Base-by-base conservation (phyloP, 2,888 invertebrate genomes). In the Lottia gigantea region DNA sequence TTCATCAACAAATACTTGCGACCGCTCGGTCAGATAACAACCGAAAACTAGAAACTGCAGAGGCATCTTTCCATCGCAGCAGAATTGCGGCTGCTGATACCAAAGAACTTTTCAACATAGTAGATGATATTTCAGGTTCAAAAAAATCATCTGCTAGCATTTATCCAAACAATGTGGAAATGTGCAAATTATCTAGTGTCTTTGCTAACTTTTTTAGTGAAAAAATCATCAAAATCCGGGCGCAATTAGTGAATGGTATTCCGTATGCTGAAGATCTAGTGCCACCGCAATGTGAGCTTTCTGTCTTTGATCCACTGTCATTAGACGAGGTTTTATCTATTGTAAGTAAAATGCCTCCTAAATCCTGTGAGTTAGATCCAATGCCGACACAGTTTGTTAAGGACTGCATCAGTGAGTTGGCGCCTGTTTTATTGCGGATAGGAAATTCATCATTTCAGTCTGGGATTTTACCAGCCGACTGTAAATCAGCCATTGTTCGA, bases 181-280 rank as follows among this genome's bases (percentile, higher is more conserved):
- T 55, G 11, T 19, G 19, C n/a, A 23, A 55, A 8, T 55, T 55
- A 55, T 23, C 55, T 0, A 23, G 12, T 3, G 16, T 55, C 23
- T 55, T 55, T 55, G 55, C 16, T n/a, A 55, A 55, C 4, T 55
- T 55, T 23, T 55, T 55, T 14, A 55, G 55, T 55, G 55, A 55
- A 23, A 55, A 55, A 19, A 55, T 55, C 12, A 23, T 19, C 55
- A 55, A 55, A 55, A 55, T 55, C 23, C 19, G 16, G 15, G 7
- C 16, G 11, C n/a, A 55, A 23, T 55, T 55, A 55, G 55, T 55
- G 23, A 55, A 55, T 55, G 14, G 23, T 55, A 23, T 14, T 55
- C n/a, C 55, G 11, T 6, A 55, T 55, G 23, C 23, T 55, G 55
- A 55, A 55, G 55, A 23, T 0, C 11, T 0, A 23, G 55, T 55